Conservation (phyloP, 2,888 invertebrate genomes). For the Ellobium chinense region DNA sequence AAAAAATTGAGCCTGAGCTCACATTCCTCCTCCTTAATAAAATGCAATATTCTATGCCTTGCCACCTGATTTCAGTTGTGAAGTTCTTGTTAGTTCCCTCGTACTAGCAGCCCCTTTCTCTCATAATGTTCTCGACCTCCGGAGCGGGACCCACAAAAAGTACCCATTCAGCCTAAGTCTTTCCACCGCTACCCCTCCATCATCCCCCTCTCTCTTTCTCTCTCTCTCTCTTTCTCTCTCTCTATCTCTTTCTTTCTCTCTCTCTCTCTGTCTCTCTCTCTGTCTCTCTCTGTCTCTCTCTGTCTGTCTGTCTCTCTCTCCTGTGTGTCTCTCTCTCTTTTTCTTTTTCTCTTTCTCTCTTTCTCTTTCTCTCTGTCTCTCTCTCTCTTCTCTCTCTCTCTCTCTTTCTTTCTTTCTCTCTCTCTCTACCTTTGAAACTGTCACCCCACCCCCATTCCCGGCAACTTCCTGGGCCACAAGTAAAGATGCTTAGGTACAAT, state of each 20-base stretch:
- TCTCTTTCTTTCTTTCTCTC: too few species aligned
- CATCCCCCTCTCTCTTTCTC: neutral
- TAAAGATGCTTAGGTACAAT: too few species aligned
- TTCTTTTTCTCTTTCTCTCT: constrained; percentile 20
- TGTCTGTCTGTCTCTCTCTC: too few species aligned
- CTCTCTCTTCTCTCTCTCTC: neutral
- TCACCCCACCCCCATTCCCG: too few species aligned
- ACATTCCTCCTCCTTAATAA: too few species aligned
- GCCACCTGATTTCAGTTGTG: neutral
- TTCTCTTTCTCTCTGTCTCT: neutral
- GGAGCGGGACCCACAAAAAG: too few species aligned
- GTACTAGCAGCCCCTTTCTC: neutral
- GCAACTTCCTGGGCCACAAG: too few species aligned
- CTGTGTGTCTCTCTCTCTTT: constrained; percentile 13
- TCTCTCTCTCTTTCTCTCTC: neutral
- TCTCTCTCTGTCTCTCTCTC: constrained; percentile 22
- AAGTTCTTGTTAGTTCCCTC: neutral
- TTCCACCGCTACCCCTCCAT: neutral
- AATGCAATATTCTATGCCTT: too few species aligned
- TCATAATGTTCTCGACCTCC: neutral
- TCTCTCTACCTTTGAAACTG: too few species aligned
- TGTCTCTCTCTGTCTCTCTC: constrained; percentile 30
- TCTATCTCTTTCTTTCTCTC: constrained; percentile 4
- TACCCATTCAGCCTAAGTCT: too few species aligned
- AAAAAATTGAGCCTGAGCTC: too few species aligned